Conservation (phyloP, 2,888 invertebrate genomes). For the Thereva unica region DNA sequence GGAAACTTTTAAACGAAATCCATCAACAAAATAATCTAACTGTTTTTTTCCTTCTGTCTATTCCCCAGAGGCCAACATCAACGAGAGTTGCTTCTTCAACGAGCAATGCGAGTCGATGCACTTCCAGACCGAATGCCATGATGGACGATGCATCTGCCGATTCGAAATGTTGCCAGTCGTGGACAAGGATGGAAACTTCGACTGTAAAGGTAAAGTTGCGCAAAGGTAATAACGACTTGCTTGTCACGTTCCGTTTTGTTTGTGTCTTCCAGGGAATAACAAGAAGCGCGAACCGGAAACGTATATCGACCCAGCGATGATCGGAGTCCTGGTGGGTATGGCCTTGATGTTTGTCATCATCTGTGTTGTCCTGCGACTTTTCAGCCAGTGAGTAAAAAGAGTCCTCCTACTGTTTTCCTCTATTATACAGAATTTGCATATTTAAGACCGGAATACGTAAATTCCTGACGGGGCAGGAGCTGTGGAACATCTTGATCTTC, state of each 20-base stretch:
- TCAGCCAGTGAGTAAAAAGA: conserved; percentile 77
- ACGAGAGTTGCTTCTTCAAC: conserved; percentile 81
- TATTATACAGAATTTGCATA: conserved; percentile 6
- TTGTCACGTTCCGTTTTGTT: not conserved
- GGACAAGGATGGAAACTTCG: conserved; percentile 70
- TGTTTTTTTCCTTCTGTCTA: not conserved
- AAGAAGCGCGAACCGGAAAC: conserved; percentile 67
- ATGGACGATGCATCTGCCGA: conserved; percentile 76
- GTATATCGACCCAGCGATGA: conserved; percentile 87
- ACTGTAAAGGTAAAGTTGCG: conserved; percentile 68
- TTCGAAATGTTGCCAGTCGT: conserved; percentile 76
- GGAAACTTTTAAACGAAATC: not conserved
- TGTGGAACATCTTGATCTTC: too few species aligned
- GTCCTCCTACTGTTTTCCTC: conserved; percentile 16
- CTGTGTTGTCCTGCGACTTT: conserved; percentile 86
- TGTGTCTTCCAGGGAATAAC: conserved; percentile 54
- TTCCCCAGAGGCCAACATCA: conserved; percentile 71
- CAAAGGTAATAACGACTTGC: too few species aligned
- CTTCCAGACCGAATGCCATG: conserved; percentile 77
- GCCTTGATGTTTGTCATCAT: conserved; percentile 93
- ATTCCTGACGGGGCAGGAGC: too few species aligned
- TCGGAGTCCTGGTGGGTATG: conserved; percentile 86
- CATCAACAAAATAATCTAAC: not conserved
- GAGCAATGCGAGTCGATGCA: conserved; percentile 80
- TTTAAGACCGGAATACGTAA: too few species aligned